Evolutionary conservation across 1,140 invertebrate genomes (phyloP), one percentile per base, ranked within the genome.

Genomic region (Triops longicaudatus): DNA sequence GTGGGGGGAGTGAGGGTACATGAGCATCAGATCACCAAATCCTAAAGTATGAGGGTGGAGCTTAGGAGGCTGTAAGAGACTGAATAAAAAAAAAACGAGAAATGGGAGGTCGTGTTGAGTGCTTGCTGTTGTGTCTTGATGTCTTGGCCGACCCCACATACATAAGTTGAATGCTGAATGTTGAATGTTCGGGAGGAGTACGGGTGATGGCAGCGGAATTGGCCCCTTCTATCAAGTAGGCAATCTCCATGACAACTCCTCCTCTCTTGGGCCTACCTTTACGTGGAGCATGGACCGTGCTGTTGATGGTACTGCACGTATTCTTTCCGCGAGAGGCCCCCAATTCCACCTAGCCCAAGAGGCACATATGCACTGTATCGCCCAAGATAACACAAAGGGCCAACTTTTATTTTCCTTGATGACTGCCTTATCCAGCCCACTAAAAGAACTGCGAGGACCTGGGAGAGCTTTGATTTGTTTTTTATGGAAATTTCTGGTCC

Each of bases 231-330:
- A 22, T 63, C 50, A 63, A 63, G 50, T 63, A 63, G 50, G 50
- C 50, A 63, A 63, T 63, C 50, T 63, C 50, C 50, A 63, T 63
- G 50, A 63, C 50, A 63, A 63, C 50, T 63, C 50, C 50, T 63
- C 50, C 50, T 63, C 50, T 22, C 50, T n/a, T 63, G 50, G 50
- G 50, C 50, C 50, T 63, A 63, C 50, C 50, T 63, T 63, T 63
- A 63, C 17, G 50, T 63, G 50, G 14, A 22, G 50, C 50, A 63
- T 22, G 50, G 50, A 63, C 50, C 17, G 14, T 22, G 50, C 50
- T 63, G 17, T 63, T 63, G 50, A n/a, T 22, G 22, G 50, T 63
- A 63, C 50, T 63, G 50, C 50, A 63, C 50, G 50, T 63, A 63
- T 22, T 63, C 50, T 63, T 22, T 22, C 14, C 50, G 50, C 50